A percentile compares a stretch with the other conserved stretches of the same genome.
Conservation (phyloP, 1,140 invertebrate genomes). For the Babylonia areolata region DNA sequence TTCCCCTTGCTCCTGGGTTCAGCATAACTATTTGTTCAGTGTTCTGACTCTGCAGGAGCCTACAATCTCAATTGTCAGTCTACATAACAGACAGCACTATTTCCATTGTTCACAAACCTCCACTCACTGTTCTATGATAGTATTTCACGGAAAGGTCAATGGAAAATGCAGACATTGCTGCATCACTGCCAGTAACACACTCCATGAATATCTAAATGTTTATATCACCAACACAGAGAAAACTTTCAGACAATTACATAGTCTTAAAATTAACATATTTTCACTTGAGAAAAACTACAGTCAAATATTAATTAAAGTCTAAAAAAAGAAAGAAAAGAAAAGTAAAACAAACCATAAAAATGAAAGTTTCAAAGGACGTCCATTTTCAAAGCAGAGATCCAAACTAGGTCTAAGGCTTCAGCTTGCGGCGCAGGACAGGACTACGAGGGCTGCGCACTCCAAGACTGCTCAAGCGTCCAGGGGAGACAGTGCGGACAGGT, state of each 20-base stretch:
- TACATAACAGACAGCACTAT: neutral
- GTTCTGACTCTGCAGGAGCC: neutral
- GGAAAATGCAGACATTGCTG: too few species aligned
- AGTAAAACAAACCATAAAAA: too few species aligned
- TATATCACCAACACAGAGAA: neutral
- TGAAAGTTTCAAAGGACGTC: too few species aligned
- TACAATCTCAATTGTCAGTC: neutral
- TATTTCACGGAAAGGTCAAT: too few species aligned
- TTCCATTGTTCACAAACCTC: too few species aligned
- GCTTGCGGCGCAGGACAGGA: constrained; percentile 57
- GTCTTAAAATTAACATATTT: too few species aligned
- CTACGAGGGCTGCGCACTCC: constrained; percentile 48
- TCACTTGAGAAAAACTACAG: neutral
- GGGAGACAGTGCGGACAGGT: constrained; percentile 61
- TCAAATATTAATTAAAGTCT: neutral
- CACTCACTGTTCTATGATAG: too few species aligned
- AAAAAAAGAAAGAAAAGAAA: neutral
- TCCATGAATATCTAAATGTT: neutral
- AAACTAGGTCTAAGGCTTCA: constrained; percentile 38
- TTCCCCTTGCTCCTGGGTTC: too few species aligned
- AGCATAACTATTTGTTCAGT: neutral
- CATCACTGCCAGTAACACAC: neutral
- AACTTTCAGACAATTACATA: neutral
- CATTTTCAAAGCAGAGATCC: neutral
- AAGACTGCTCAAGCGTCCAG: constrained; percentile 51